A percentile compares a stretch with the other conserved stretches of the same genome.
These are phyloP conservation scores for Anser brachyrhynchus DNA, from an alignment of 2,113 vertebrate genomes.

Conservation along the genomic window DNA sequence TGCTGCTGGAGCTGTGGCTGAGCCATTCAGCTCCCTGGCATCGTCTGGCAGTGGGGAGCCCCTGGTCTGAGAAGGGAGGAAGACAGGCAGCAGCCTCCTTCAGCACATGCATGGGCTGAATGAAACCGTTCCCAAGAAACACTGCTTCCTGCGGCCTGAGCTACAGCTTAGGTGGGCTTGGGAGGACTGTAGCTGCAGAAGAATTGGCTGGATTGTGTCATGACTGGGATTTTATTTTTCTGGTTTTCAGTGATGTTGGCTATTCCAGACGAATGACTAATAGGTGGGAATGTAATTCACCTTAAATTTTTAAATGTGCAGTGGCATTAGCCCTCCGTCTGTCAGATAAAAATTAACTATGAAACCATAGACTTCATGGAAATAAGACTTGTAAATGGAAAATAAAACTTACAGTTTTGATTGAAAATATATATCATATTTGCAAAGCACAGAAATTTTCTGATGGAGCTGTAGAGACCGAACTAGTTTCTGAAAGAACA, in stretches of 20 bases:
- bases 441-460: neutral
- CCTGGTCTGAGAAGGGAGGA: neutral
- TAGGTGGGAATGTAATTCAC: neutral
- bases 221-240: neutral
- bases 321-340: neutral
- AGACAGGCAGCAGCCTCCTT: neutral
- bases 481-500: neutral
- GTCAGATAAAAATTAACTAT: neutral
- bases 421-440: neutral
- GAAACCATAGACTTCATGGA: neutral
- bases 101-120: neutral
- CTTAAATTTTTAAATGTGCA: neutral
- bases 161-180: neutral
- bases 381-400: neutral
- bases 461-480: neutral
- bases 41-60: accelerated
- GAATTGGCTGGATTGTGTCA: neutral
- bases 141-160: neutral
- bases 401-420: neutral
- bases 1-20: neutral
- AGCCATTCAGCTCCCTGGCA: neutral
- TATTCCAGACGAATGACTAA: neutral
- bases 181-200: neutral
- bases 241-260: neutral
- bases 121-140: neutral